These are phyloP conservation scores for Noctua janthina DNA, from an alignment of 2,888 invertebrate genomes.

Conservation along the genomic window DNA sequence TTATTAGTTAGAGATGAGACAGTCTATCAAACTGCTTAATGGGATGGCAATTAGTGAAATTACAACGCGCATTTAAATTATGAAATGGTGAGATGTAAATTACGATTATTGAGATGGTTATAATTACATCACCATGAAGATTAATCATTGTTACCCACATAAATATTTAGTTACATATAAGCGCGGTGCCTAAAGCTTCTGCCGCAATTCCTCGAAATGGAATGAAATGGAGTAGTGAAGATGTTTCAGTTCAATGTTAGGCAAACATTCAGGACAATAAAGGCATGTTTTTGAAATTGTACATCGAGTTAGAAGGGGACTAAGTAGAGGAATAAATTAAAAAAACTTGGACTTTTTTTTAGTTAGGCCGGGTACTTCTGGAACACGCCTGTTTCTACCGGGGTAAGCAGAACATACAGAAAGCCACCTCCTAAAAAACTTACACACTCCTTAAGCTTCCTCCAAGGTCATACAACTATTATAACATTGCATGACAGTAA, in stretches of 20 bases:
- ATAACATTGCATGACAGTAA: not conserved
- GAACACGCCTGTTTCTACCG: not conserved
- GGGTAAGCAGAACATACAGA: not conserved
- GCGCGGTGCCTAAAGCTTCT: no score
- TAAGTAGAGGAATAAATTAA: no score
- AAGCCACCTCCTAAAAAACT: not conserved
- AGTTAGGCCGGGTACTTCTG: no score
- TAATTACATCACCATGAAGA: not conserved
- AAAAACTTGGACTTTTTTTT: no score
- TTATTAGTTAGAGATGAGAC: conserved; percentile 45
- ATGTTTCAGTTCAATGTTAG: no score
- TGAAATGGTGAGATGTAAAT: not conserved
- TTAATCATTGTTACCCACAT: not conserved
- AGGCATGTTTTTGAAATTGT: no score
- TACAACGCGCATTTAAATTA: conserved; percentile 19
- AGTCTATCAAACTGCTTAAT: conserved; percentile 33
- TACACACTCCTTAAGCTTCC: not conserved
- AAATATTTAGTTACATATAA: not conserved
- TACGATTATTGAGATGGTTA: conserved; percentile 1
- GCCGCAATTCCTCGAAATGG: no score
- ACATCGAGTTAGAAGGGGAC: no score
- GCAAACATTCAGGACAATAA: no score
- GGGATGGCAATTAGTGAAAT: conserved; percentile 32
- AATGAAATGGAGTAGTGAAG: no score
- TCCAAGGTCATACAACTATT: not conserved